These are phyloP conservation scores for Solea senegalensis DNA, from an alignment of 2,113 vertebrate species.

Conservation along the genomic window DNA sequence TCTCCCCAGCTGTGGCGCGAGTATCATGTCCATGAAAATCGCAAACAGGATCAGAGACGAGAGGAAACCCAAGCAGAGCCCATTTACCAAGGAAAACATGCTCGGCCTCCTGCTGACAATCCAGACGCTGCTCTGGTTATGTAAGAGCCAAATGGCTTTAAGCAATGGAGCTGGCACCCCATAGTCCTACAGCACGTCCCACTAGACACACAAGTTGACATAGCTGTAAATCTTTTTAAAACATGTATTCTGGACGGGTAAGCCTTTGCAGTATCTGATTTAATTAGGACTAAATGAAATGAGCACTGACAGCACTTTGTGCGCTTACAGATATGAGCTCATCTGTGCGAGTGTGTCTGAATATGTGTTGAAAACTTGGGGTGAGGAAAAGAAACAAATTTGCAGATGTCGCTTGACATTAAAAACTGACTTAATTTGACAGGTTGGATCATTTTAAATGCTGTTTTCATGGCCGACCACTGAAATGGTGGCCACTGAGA, in stretches of 20 bases:
- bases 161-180: neutral
- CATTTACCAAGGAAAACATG: neutral
- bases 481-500: too few species aligned
- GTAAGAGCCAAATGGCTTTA: neutral
- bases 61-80: neutral
- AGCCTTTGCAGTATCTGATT: neutral
- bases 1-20: neutral
- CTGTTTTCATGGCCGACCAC: too few species aligned
- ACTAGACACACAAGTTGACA: neutral
- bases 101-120: neutral
- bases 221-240: neutral
- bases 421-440: conserved; percentile 14
- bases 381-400: conserved; percentile 6
- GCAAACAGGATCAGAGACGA: neutral
- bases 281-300: too few species aligned
- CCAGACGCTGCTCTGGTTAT: neutral
- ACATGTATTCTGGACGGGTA: neutral
- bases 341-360: too few species aligned
- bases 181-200: neutral
- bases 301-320: too few species aligned
- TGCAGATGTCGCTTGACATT: conserved; percentile 9
- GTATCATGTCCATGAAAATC: neutral
- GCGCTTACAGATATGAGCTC: too few species aligned
- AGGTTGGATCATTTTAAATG: too few species aligned
- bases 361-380: neutral